Evolutionary conservation across 2,113 vertebrate genomes (phyloP).

Genomic region (Indicator indicator): DNA sequence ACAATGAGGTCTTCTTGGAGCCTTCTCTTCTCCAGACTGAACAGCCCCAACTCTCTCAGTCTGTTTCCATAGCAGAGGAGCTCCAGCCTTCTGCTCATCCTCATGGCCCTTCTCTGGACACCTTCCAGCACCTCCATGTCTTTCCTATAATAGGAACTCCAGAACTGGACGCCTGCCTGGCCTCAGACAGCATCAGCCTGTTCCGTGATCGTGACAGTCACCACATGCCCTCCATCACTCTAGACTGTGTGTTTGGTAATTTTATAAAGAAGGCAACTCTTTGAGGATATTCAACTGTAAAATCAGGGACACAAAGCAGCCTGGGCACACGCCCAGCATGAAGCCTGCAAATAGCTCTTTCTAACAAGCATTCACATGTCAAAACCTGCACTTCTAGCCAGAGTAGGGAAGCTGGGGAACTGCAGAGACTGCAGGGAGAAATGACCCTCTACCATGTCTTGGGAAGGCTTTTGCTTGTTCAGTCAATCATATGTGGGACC

Average conservation of each 20-base stretch:
- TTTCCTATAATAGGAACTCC: too few relatives aligned
- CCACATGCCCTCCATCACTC: neutral
- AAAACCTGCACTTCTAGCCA: fast-evolving
- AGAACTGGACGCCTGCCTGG: too few relatives aligned
- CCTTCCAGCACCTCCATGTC: too few relatives aligned
- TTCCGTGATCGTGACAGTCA: neutral
- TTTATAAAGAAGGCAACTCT: neutral
- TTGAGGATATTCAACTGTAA: neutral
- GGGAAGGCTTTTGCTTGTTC: neutral
- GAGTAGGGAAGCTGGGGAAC: neutral
- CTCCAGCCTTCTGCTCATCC: too few relatives aligned
- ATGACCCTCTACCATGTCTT: neutral
- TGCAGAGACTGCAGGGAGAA: neutral
- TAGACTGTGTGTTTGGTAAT: neutral
- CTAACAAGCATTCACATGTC: fast-evolving
- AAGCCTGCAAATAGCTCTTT: neutral
- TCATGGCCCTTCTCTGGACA: too few relatives aligned
- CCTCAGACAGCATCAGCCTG: too few relatives aligned
- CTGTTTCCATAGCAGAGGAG: too few relatives aligned
- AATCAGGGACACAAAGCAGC: neutral
- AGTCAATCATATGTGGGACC: neutral
- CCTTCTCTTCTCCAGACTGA: too few relatives aligned
- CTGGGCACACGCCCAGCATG: neutral
- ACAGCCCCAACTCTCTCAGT: too few relatives aligned
- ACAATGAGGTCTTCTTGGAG: too few relatives aligned